Conservation (phyloP, 2,113 vertebrate genomes). For the Tupaia chinensis region DNA sequence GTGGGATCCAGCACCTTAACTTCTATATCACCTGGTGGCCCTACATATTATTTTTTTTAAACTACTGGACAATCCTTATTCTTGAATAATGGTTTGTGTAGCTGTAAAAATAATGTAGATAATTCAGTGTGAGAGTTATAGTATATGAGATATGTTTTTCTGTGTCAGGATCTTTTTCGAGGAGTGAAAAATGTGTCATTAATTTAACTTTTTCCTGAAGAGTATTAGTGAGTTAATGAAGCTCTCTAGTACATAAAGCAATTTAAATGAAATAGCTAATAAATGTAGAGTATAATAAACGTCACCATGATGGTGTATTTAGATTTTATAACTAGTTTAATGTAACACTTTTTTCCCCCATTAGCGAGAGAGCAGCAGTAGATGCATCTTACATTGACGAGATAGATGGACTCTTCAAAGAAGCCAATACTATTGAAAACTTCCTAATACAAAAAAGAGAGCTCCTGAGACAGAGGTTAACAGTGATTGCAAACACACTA, state of each 20-base stretch:
- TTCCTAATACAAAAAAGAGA: slow-evolving; percentile 87
- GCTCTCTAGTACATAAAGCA: neutral
- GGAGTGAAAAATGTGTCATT: slow-evolving; percentile 40
- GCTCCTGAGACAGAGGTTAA: slow-evolving; percentile 83
- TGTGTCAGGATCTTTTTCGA: slow-evolving; percentile 48
- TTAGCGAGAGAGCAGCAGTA: slow-evolving; percentile 86
- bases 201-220: slow-evolving; percentile 57
- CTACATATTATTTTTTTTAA: slow-evolving; percentile 17
- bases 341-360: slow-evolving; percentile 53
- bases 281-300: slow-evolving; percentile 22
- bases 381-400: slow-evolving; percentile 85
- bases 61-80: neutral
- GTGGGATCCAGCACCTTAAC: too few relatives aligned
- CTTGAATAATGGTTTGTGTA: slow-evolving; percentile 49
- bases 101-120: slow-evolving; percentile 52
- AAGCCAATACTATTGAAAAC: slow-evolving; percentile 84
- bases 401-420: slow-evolving; percentile 86
- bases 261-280: slow-evolving; percentile 67
- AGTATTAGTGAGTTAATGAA: slow-evolving; percentile 53
- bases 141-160: neutral
- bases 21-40: too few relatives aligned
- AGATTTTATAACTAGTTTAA: slow-evolving; percentile 74
- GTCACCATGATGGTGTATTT: slow-evolving; percentile 40
- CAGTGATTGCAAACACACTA: slow-evolving; percentile 82
- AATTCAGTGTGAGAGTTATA: slow-evolving; percentile 58